Percentiles rank a stretch among this genome's conserved stretches.
These are phyloP conservation scores for Escarpia spicata DNA, from an alignment of 2,888 invertebrate genomes.

Conservation along the genomic window DNA sequence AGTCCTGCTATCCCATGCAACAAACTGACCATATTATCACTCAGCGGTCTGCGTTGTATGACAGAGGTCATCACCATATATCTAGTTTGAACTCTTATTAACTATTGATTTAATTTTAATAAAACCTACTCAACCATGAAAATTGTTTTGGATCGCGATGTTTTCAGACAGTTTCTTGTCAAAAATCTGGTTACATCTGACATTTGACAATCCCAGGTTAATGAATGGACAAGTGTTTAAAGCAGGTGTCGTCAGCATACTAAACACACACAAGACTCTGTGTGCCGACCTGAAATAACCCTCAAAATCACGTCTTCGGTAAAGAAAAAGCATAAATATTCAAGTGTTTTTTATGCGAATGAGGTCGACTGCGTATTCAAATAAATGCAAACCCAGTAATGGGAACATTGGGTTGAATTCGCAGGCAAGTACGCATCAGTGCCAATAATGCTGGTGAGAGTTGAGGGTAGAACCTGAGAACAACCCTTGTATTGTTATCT, in stretches of 20 bases:
- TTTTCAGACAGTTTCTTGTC: background rate
- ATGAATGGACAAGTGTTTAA: background rate
- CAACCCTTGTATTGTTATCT: background rate
- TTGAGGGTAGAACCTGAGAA: background rate
- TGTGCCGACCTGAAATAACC: background rate
- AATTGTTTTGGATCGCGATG: background rate
- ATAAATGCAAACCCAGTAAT: background rate
- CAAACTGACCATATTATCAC: background rate
- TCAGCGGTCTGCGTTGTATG: background rate
- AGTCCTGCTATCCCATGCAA: background rate
- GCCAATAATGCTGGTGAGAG: background rate
- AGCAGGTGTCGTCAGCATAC: background rate
- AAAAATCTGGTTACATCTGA: background rate
- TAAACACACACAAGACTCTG: background rate
- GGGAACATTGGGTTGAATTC: background rate
- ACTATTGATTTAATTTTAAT: background rate
- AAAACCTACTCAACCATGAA: background rate
- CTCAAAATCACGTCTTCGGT: background rate
- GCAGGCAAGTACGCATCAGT: background rate
- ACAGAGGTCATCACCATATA: background rate
- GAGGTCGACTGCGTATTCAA: background rate
- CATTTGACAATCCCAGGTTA: background rate
- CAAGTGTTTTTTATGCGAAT: background rate
- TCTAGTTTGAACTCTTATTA: background rate
- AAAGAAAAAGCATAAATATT: constrained; percentile 1